phyloP scores from a whole-genome alignment of 2,113 vertebrate genomes.

The Riparia riparia region DNA sequence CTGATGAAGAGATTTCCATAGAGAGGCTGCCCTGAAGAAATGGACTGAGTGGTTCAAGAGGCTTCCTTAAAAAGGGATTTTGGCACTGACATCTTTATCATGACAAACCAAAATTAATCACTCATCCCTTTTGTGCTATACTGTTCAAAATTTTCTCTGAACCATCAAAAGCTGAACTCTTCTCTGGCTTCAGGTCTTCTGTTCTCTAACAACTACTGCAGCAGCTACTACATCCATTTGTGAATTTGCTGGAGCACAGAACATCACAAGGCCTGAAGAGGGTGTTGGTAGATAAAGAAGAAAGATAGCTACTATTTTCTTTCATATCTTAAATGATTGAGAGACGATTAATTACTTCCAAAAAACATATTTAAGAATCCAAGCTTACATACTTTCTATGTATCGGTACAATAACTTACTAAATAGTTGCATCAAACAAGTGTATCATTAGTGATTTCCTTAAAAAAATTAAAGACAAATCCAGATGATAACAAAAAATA shows the following conservation, averaged over 20 bases:
- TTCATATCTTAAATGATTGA: not conserved
- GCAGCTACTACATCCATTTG: not conserved
- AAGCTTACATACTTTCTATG: not conserved
- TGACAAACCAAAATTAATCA: not conserved
- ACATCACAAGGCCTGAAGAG: not conserved
- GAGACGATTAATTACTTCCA: not conserved
- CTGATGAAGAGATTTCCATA: not conserved
- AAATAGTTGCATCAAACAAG: not conserved
- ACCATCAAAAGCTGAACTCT: not conserved
- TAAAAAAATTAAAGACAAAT: not conserved
- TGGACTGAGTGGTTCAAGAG: accelerated
- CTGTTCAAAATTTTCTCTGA: not conserved
- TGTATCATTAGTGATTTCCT: not conserved
- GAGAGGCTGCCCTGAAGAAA: not conserved
- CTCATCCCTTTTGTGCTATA: not conserved
- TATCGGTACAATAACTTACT: not conserved
- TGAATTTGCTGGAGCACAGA: not conserved
- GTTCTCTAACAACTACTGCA: not conserved
- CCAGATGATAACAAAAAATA: not conserved
- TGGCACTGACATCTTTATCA: not conserved
- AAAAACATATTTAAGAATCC: not conserved
- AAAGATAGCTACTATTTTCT: not conserved
- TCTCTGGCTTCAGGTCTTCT: not conserved
- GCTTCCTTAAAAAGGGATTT: not conserved
- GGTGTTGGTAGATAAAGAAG: not conserved